Base-by-base conservation (phyloP, 2,797 vertebrate genomes). In the Pachyuromys duprasi region DNA sequence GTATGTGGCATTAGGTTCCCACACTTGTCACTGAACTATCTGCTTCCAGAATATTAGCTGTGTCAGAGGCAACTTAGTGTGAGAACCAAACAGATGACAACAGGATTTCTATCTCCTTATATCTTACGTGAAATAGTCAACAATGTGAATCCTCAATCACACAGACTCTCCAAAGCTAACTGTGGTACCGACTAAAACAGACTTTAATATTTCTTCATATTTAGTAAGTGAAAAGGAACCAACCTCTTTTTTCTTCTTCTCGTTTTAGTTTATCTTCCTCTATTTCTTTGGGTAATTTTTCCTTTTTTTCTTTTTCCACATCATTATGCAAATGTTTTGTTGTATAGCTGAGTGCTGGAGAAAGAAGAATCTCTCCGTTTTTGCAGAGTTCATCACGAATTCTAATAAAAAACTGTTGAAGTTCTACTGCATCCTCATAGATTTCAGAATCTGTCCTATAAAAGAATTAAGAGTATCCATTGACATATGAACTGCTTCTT, bases 331-430 rank as follows among this genome's bases (percentile, higher is more conserved):
- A 98, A 97, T 99, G 99, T 96, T 99, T 99, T 94, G 99, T 99
- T 88, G 99, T 99, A 93, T 99, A 99, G 98, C 99, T 99, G 96
- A 99, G 99, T 36, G 99, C 99, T 0, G 99, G 99, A 31, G 99
- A 99, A 98, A 99, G 99, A 95, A 99, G 98, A 97, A 99, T 99
- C 98, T 99, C 99, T 67, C 99, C 99, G 0, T 99, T 99, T 98
- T 99, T 99, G 97, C 99, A 99, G 95, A 99, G 98, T 82, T 99
- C 99, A 93, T 99, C 99, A 97, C 99, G 98, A 97, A 99, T 99
- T 93, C 99, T 99, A 97, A 99, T 99, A 93, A 99, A 99, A 98
- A 99, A 99, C 98, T 99, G 99, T 97, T 99, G 99, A 97, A 99
- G 99, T 97, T 99, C 99, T 26, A 99, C 99, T 0, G 99, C 99